Conservation (phyloP, 2,113 vertebrate genomes). For the Nerophis lumbriciformis region DNA sequence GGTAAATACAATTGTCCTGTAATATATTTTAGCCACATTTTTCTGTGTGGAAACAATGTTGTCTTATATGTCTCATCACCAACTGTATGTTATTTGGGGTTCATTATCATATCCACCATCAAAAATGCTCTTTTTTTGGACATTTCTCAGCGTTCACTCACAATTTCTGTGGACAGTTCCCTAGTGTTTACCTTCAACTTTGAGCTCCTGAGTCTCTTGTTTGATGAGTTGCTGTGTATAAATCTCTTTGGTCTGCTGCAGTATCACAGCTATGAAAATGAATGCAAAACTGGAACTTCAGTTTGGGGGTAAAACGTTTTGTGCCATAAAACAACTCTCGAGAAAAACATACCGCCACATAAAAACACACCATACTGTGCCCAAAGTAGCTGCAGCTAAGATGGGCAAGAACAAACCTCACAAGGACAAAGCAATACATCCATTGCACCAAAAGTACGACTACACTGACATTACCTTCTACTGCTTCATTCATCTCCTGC, state of each 20-base stretch:
- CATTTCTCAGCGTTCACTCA: too few species aligned
- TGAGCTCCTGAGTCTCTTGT: constrained; percentile 26
- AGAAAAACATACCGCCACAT: not conserved
- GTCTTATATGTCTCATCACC: not conserved
- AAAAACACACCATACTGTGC: not conserved
- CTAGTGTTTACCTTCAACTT: constrained; percentile 15
- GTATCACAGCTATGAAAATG: constrained; percentile 35
- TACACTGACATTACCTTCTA: constrained; percentile 38
- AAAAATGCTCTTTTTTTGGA: too few species aligned
- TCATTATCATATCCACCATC: too few species aligned
- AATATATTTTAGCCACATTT: too few species aligned
- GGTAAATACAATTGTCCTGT: not conserved
- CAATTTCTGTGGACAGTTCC: not conserved
- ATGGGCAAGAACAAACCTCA: not conserved
- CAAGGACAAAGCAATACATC: not conserved
- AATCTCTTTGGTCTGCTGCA: constrained; percentile 33
- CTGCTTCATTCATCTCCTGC: constrained; percentile 39
- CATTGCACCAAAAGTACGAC: not conserved
- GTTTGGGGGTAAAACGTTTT: not conserved
- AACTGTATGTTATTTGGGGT: too few species aligned
- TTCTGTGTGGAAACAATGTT: constrained; percentile 22
- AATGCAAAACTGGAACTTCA: constrained; percentile 18
- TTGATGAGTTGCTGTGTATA: constrained; percentile 24
- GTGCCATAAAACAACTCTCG: not conserved
- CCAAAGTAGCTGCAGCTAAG: too few species aligned